A percentile compares a stretch with the other conserved stretches of the same genome.
These are phyloP conservation scores for Ochropleura plecta DNA, from an alignment of 2,888 invertebrate genomes.

Conservation along the genomic window DNA sequence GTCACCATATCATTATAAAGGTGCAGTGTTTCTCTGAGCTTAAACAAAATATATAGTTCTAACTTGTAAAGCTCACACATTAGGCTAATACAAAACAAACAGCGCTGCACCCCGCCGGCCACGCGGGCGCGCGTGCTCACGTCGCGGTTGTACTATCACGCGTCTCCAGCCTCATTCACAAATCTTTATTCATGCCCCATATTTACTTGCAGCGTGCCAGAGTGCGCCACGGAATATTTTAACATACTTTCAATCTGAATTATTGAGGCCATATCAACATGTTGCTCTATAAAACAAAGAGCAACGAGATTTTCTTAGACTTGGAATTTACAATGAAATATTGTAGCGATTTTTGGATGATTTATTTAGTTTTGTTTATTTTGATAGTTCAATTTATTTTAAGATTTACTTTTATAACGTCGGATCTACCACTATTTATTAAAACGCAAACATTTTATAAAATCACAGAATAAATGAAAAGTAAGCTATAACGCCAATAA, in stretches of 20 bases:
- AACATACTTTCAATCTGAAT: slow-evolving; percentile 71
- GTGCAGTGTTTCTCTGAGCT: neutral
- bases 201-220: slow-evolving; percentile 68
- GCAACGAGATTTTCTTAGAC: slow-evolving; percentile 35
- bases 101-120: slow-evolving; percentile 66
- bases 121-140: slow-evolving; percentile 82
- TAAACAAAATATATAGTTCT: slow-evolving; percentile 1
- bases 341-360: neutral
- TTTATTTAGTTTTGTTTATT: neutral
- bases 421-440: neutral
- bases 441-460: neutral
- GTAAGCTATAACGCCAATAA: neutral
- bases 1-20: neutral
- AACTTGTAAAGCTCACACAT: slow-evolving; percentile 30
- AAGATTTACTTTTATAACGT: neutral
- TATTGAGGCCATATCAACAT: slow-evolving; percentile 53
- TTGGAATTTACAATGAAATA: slow-evolving; percentile 6
- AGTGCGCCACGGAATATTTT: slow-evolving; percentile 70
- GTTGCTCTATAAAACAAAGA: slow-evolving; percentile 47
- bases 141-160: slow-evolving; percentile 83
- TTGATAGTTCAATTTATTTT: neutral
- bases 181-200: slow-evolving; percentile 79
- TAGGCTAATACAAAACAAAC: slow-evolving; percentile 55
- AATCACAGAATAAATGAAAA: neutral
- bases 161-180: slow-evolving; percentile 81